Percentiles rank a stretch among this genome's conserved stretches.
phyloP scores from a whole-genome alignment of 2,113 vertebrate species.

The Periophthalmus modestus region DNA sequence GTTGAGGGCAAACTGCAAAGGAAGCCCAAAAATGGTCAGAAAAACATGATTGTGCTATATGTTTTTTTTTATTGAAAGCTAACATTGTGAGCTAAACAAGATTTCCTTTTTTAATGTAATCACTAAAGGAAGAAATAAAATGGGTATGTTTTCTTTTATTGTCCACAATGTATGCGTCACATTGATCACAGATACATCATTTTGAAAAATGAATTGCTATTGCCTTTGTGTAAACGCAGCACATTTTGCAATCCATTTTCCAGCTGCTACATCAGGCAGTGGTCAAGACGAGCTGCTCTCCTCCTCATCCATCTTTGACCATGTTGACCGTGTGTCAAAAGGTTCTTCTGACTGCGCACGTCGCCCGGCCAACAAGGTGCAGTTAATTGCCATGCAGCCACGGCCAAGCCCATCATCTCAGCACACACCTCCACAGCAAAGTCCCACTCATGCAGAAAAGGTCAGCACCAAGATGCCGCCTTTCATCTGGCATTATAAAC shows the following conservation, averaged over 20 bases:
- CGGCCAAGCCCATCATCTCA: conserved; percentile 79
- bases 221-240: background rate
- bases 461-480: conserved; percentile 87
- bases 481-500: background rate
- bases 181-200: background rate
- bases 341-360: conserved; percentile 84
- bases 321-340: conserved; percentile 90
- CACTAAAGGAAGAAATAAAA: conserved; percentile 58
- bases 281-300: conserved; percentile 87
- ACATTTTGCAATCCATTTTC: background rate
- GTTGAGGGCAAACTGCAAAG: conserved; percentile 81
- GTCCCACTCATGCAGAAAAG: conserved; percentile 82
- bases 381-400: conserved; percentile 95
- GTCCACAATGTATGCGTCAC: background rate
- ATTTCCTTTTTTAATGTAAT: conserved; percentile 1
- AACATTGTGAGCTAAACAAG: background rate
- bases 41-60: background rate
- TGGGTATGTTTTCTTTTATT: conserved; percentile 40
- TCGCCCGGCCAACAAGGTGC: conserved; percentile 89
- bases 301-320: conserved; percentile 95
- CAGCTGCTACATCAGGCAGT: conserved; percentile 75
- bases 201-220: background rate
- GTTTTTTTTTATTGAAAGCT: background rate
- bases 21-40: conserved; percentile 83
- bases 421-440: conserved; percentile 73